Percentiles rank a stretch among this genome's conserved stretches.
Conservation (phyloP, 92 coral and sea anemone genomes). For the Phenganax stokvisi region DNA sequence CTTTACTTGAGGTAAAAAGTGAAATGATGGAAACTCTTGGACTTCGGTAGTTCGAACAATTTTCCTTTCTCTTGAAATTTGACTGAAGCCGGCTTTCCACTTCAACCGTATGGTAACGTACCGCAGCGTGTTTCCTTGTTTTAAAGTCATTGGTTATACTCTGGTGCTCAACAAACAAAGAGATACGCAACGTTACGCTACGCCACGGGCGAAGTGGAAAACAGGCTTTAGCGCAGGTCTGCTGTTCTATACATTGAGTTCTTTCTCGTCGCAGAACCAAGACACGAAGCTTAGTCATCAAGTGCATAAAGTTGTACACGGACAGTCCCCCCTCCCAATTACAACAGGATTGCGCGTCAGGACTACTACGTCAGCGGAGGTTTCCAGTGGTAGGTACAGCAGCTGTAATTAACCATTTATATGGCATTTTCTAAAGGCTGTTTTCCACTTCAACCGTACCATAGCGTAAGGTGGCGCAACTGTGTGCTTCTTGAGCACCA, state of each 20-base stretch:
- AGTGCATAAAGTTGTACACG: slow-evolving; percentile 38
- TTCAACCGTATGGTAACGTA: no score
- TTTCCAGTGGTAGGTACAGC: slow-evolving; percentile 44
- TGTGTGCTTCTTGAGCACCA: no score
- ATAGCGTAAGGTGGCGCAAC: no score
- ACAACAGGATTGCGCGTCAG: slow-evolving; percentile 52
- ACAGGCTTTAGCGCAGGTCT: neutral
- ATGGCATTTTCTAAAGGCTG: neutral
- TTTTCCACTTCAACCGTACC: no score
- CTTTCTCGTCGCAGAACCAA: slow-evolving; percentile 10
- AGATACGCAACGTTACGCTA: no score
- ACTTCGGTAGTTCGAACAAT: no score
- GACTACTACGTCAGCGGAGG: slow-evolving; percentile 47
- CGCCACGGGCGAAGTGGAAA: no score
- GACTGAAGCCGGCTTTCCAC: no score
- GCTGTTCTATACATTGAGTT: neutral
- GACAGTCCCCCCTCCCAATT: slow-evolving; percentile 49
- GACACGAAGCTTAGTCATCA: slow-evolving; percentile 41
- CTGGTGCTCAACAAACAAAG: no score
- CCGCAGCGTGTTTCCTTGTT: no score
- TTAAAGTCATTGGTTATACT: no score
- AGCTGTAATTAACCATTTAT: neutral
- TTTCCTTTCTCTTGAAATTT: neutral
- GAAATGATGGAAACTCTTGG: neutral
- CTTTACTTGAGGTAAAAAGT: slow-evolving; percentile 45